Percentiles rank a stretch among this genome's conserved stretches.
Evolutionary conservation across 2,888 invertebrate species (phyloP).

Genomic region (Papilio demoleus): DNA sequence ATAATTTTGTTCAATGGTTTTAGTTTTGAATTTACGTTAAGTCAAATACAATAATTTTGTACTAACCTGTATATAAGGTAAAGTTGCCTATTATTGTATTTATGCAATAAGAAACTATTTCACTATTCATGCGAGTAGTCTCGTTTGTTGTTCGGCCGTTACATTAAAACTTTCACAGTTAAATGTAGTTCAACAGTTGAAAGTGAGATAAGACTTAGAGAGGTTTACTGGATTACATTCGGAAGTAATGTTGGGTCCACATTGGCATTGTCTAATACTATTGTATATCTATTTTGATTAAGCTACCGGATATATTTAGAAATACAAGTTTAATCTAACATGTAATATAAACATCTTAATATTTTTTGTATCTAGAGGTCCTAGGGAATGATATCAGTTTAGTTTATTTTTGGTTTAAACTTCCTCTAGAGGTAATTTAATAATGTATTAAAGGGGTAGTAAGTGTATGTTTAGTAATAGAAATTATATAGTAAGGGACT

Average conservation of each 20-base stretch:
- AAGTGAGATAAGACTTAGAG: slow-evolving; percentile 75
- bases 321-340: not conserved
- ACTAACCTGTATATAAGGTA: too few relatives aligned
- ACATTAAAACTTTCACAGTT: slow-evolving; percentile 81
- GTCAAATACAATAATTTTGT: too few relatives aligned
- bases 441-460: too few relatives aligned
- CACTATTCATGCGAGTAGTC: slow-evolving; percentile 64
- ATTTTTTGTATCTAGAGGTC: too few relatives aligned
- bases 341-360: too few relatives aligned
- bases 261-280: not conserved
- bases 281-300: not conserved
- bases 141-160: slow-evolving; percentile 64
- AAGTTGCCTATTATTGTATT: not conserved
- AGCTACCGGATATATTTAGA: not conserved
- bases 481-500: too few relatives aligned
- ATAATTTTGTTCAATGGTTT: too few relatives aligned
- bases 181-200: slow-evolving; percentile 76
- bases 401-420: too few relatives aligned
- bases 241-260: slow-evolving; percentile 58
- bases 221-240: slow-evolving; percentile 70
- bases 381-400: too few relatives aligned
- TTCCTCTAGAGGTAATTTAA: too few relatives aligned
- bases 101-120: slow-evolving; percentile 33
- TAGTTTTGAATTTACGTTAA: too few relatives aligned
- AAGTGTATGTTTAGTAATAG: too few relatives aligned